A percentile compares a stretch with the other conserved stretches of the same genome.
These are phyloP conservation scores for Drosophila nr. perissopoda DNA, from an alignment of 2,888 invertebrate genomes.

Conservation along the genomic window DNA sequence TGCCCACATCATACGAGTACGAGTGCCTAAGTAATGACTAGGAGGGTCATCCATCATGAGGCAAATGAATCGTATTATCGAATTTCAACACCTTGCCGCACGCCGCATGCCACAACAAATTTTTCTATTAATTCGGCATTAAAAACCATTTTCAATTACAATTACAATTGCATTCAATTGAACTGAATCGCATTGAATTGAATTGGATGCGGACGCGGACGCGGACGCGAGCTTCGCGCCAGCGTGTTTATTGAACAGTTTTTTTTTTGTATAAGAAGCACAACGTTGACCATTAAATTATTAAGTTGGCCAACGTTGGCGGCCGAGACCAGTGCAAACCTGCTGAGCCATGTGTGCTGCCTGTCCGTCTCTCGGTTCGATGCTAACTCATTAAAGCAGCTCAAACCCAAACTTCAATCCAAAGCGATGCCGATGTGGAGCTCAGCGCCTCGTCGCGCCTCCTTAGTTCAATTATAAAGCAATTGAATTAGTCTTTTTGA, in stretches of 20 bases:
- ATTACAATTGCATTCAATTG: constrained; percentile 64
- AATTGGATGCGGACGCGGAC: constrained; percentile 50
- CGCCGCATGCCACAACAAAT: constrained; percentile 65
- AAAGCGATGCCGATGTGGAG: constrained; percentile 38
- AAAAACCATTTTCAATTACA: constrained; percentile 70
- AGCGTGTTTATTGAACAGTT: constrained; percentile 54
- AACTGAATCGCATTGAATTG: constrained; percentile 63
- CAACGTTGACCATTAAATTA: constrained; percentile 77
- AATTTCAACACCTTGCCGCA: constrained; percentile 43
- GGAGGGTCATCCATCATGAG: constrained; percentile 37
- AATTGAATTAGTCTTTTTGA: constrained; percentile 71
- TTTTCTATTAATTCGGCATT: constrained; percentile 71
- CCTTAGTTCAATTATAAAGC: constrained; percentile 77
- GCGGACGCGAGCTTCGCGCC: constrained; percentile 22
- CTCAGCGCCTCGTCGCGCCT: constrained; percentile 56
- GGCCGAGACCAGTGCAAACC: constrained; percentile 43
- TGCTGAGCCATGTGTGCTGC: constrained; percentile 53
- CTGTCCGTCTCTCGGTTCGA: constrained; percentile 15
- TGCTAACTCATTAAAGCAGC: constrained; percentile 67
- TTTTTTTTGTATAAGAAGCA: constrained; percentile 65
- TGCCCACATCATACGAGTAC: constrained; percentile 25
- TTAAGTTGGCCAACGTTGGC: constrained; percentile 66
- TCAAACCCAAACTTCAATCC: constrained; percentile 14
- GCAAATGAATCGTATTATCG: constrained; percentile 34
- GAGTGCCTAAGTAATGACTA: constrained; percentile 21